Evolutionary conservation across 2,113 vertebrate species (phyloP).

Genomic region (Hippoglossus stenolepis): DNA sequence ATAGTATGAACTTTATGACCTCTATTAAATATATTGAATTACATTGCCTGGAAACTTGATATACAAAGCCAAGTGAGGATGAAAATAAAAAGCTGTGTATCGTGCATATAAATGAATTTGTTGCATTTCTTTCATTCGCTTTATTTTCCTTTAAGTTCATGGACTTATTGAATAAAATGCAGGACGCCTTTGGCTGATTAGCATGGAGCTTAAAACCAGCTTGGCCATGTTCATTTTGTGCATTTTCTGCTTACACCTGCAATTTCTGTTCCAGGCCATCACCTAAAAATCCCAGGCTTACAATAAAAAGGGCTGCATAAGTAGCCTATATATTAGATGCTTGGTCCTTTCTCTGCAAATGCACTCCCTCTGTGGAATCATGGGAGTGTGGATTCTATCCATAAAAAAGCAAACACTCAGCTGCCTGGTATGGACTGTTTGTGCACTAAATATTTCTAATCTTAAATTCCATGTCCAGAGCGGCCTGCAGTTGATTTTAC

Average conservation of each 20-base stretch:
- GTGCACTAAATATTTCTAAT: no score
- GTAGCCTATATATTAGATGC: constrained; percentile 58
- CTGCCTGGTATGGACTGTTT: background rate
- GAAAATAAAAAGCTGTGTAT: background rate
- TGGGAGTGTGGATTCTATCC: constrained; percentile 25
- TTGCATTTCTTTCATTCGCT: background rate
- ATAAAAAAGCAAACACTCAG: constrained; percentile 18
- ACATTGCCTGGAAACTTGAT: background rate
- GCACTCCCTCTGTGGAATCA: background rate
- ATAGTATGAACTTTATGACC: background rate
- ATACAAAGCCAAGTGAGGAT: background rate
- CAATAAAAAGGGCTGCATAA: constrained; percentile 61
- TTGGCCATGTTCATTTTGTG: constrained; percentile 34
- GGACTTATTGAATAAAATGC: background rate
- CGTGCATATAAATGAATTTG: background rate
- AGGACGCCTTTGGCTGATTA: constrained; percentile 27
- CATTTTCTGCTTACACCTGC: constrained; percentile 69
- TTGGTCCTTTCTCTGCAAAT: constrained; percentile 23
- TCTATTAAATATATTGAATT: background rate
- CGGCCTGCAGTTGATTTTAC: background rate
- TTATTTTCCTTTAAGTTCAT: constrained; percentile 7
- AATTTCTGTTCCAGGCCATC: constrained; percentile 52
- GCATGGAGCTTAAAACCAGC: constrained; percentile 30
- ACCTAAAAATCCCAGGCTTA: constrained; percentile 46
- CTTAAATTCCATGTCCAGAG: background rate